These are phyloP conservation scores for Herminia tarsipennalis DNA, from an alignment of 2,888 invertebrate genomes.

Conservation along the genomic window DNA sequence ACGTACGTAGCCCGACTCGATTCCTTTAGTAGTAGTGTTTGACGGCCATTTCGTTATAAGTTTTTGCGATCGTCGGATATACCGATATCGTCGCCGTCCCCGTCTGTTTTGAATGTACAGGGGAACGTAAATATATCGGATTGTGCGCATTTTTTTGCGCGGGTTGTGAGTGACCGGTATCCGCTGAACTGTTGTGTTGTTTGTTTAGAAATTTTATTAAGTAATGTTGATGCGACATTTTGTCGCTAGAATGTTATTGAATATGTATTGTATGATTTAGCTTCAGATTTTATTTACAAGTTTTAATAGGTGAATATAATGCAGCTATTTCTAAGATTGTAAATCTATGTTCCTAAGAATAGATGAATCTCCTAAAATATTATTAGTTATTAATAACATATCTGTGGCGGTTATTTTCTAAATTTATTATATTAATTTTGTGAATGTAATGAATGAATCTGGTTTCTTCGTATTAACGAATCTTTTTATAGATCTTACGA, in stretches of 20 bases:
- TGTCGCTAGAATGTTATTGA: slow-evolving; percentile 47
- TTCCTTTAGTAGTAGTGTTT: slow-evolving; percentile 3
- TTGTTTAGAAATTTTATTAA: slow-evolving; percentile 76
- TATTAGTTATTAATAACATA: slow-evolving; percentile 46
- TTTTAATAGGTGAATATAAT: slow-evolving; percentile 39
- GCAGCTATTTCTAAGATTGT: slow-evolving; percentile 46
- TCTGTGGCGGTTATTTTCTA: slow-evolving; percentile 39
- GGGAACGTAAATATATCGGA: too few species aligned
- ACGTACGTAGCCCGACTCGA: slow-evolving; percentile 11
- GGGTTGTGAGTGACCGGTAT: slow-evolving; percentile 71
- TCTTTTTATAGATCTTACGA: neutral
- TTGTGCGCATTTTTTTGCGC: slow-evolving; percentile 55
- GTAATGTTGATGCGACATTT: slow-evolving; percentile 59
- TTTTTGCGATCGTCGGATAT: slow-evolving; percentile 18
- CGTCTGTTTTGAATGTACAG: too few species aligned
- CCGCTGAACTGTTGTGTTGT: slow-evolving; percentile 67
- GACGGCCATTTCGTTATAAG: slow-evolving; percentile 36
- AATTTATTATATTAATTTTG: slow-evolving; percentile 28
- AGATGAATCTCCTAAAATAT: slow-evolving; percentile 60
- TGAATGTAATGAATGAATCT: slow-evolving; percentile 14
- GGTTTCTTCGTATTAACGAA: neutral
- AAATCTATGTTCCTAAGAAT: slow-evolving; percentile 57
- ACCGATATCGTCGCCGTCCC: neutral
- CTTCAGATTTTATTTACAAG: slow-evolving; percentile 48
- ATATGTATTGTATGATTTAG: slow-evolving; percentile 48